phyloP scores from a whole-genome alignment of 2,797 vertebrate species.

The Dicrostonyx torquatus region DNA sequence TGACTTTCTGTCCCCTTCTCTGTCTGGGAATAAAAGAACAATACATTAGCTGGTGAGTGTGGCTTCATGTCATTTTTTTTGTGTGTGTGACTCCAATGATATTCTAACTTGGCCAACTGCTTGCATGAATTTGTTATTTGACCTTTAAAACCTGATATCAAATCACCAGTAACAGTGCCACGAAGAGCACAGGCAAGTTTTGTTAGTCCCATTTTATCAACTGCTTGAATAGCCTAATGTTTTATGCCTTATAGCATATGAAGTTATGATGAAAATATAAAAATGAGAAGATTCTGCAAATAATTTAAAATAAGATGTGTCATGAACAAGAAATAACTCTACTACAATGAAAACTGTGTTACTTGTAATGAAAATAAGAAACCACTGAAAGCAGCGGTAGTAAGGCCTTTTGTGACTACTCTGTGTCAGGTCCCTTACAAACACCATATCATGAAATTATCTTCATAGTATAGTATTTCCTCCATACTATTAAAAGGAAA shows the following conservation, averaged over 20 bases:
- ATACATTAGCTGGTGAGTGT: background rate
- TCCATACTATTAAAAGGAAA: background rate
- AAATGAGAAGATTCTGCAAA: slow-evolving; percentile 15
- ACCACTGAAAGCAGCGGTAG: background rate
- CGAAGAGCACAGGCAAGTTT: background rate
- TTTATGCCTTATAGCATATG: background rate
- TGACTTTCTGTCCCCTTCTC: background rate
- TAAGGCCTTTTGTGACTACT: background rate
- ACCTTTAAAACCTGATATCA: slow-evolving; percentile 7
- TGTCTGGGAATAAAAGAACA: background rate
- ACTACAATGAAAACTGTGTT: background rate
- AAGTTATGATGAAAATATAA: background rate
- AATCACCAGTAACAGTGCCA: background rate
- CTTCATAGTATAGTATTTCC: background rate
- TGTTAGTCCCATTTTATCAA: slow-evolving; percentile 9
- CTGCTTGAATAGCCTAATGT: background rate
- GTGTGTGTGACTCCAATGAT: background rate
- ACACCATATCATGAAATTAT: background rate
- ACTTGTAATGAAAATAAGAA: background rate
- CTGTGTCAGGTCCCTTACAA: background rate
- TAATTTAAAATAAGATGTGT: background rate
- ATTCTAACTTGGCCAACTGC: background rate
- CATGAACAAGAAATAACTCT: slow-evolving; percentile 5
- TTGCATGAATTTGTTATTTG: background rate
- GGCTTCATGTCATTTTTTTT: background rate